Conservation (phyloP, 1,140 invertebrate genomes). For the Lerema accius region DNA sequence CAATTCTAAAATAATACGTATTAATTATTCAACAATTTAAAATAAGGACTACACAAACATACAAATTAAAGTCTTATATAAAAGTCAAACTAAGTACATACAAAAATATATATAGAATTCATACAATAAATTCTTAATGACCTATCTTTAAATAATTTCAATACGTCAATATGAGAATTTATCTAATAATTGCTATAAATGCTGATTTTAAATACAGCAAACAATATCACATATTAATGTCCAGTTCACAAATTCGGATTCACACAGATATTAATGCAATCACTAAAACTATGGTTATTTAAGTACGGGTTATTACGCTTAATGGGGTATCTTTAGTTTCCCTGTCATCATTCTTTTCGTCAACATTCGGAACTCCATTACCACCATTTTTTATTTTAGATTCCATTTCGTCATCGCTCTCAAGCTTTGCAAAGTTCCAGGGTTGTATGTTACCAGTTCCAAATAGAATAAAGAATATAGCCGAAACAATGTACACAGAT, state of each 20-base stretch:
- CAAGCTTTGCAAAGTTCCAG: constrained; percentile 83
- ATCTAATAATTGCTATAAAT: background rate
- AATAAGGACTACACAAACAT: background rate
- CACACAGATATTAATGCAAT: constrained; percentile 1
- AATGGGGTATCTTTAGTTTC: constrained; percentile 62
- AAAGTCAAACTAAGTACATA: background rate
- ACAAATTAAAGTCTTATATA: constrained; percentile 3
- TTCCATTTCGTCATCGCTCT: constrained; percentile 46
- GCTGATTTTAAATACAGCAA: constrained; percentile 3
- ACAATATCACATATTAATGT: constrained; percentile 15
- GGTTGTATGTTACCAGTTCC: constrained; percentile 86
- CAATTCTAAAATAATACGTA: constrained; percentile 20
- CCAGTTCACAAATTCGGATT: constrained; percentile 14
- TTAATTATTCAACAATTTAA: background rate
- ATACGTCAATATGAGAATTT: background rate
- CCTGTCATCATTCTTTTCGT: constrained; percentile 51
- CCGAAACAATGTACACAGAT: constrained; percentile 87
- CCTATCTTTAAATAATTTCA: background rate
- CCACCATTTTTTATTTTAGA: constrained; percentile 53
- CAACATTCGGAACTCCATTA: constrained; percentile 51
- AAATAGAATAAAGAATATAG: constrained; percentile 87
- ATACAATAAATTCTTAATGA: background rate
- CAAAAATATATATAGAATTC: background rate
- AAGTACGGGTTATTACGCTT: constrained; percentile 49
- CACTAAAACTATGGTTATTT: constrained; percentile 12